Evolutionary conservation across 2,888 invertebrate genomes (phyloP).

Genomic region (Itoplectis maculator): DNA sequence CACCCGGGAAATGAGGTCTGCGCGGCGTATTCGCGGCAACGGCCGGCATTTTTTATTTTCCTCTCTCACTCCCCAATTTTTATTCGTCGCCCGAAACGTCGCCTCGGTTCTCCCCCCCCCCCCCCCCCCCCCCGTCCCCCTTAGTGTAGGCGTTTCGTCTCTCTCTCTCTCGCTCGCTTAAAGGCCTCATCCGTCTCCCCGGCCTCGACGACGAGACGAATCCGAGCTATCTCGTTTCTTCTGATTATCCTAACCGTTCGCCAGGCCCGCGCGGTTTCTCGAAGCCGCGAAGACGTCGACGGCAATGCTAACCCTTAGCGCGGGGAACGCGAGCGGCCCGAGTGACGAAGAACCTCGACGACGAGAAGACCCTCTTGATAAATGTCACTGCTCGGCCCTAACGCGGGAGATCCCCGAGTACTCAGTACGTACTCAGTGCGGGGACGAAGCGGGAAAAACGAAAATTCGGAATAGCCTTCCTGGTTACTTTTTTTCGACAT

Average conservation of each 20-base stretch:
- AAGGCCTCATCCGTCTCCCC: neutral
- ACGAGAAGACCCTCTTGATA: conserved; percentile 28
- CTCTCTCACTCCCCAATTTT: conserved; percentile 27
- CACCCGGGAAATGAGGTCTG: conserved; percentile 66
- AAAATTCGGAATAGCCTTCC: neutral
- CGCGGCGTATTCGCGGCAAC: conserved; percentile 61
- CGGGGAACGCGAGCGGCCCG: too few relatives aligned
- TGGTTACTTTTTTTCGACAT: too few relatives aligned
- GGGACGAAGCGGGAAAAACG: neutral
- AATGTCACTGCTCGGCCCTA: conserved; percentile 18
- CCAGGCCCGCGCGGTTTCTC: conserved; percentile 30
- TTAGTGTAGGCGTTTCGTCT: conserved; percentile 17
- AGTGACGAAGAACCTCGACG: conserved; percentile 22
- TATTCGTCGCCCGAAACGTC: conserved; percentile 18
- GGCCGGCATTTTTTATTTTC: conserved; percentile 59
- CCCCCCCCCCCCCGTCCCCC: neutral
- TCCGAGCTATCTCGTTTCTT: conserved; percentile 67
- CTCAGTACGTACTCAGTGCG: neutral
- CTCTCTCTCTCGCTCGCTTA: conserved; percentile 29
- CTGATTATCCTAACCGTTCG: conserved; percentile 65
- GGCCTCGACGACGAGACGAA: conserved; percentile 41
- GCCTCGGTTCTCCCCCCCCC: conserved; percentile 29
- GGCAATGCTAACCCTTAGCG: too few relatives aligned
- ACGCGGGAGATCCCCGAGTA: neutral
- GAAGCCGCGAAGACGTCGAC: conserved; percentile 2